These are phyloP conservation scores for Synanthedon vespiformis DNA, from an alignment of 2,888 invertebrate species.

Conservation along the genomic window DNA sequence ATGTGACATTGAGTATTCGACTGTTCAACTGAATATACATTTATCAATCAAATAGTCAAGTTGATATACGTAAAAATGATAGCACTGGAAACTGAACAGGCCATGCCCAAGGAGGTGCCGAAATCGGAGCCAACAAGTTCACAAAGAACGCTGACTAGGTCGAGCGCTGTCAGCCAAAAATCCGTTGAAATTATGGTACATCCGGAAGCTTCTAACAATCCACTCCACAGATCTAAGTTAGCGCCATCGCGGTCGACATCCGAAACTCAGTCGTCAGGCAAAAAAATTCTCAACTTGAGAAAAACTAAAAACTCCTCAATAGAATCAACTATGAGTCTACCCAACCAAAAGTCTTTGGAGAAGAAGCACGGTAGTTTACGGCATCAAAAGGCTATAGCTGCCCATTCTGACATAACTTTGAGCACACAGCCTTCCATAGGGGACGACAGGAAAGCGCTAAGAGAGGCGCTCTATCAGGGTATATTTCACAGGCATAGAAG, in stretches of 20 bases:
- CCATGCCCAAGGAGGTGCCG: conserved; percentile 44
- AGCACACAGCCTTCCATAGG: conserved; percentile 57
- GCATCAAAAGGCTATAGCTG: conserved; percentile 72
- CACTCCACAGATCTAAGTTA: conserved; percentile 56
- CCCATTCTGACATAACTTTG: conserved; percentile 71
- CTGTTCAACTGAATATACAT: background rate
- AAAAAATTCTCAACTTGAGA: conserved; percentile 54
- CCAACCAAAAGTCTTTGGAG: conserved; percentile 64
- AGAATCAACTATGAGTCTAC: conserved; percentile 66
- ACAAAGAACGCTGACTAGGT: conserved; percentile 68
- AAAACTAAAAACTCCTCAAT: conserved; percentile 65
- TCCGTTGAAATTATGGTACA: conserved; percentile 71
- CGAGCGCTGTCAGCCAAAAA: conserved; percentile 73
- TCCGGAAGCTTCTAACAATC: conserved; percentile 55
- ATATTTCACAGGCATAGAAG: conserved; percentile 82
- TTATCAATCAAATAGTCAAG: background rate
- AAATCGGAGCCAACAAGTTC: conserved; percentile 48
- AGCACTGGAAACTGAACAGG: conserved; percentile 55
- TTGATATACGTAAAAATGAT: conserved; percentile 37
- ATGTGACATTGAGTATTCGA: conserved; percentile 33
- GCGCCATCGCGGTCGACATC: conserved; percentile 59
- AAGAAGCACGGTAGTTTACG: conserved; percentile 68
- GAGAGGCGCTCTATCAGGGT: conserved; percentile 81
- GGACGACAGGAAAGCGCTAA: conserved; percentile 76
- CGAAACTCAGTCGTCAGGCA: conserved; percentile 57